Evolutionary conservation across 2,888 invertebrate genomes (phyloP).

Genomic region (Tridacna crocea): DNA sequence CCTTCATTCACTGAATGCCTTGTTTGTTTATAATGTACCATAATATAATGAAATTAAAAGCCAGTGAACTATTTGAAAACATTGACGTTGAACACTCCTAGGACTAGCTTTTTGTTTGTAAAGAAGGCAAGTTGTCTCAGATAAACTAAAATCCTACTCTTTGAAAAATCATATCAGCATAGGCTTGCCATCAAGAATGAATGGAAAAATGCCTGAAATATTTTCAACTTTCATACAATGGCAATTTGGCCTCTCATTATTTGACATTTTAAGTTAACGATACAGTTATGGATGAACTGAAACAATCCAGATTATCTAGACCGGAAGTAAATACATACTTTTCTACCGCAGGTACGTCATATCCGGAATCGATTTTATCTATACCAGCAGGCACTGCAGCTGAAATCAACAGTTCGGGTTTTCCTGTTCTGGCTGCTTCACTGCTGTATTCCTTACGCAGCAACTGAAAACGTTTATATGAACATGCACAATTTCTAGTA

Average conservation of each 20-base stretch:
- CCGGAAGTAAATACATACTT: constrained; percentile 35
- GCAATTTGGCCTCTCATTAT: no score
- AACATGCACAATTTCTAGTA: not conserved
- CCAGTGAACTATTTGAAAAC: no score
- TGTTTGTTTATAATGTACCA: no score
- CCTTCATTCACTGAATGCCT: no score
- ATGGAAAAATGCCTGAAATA: no score
- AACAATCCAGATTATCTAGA: not conserved
- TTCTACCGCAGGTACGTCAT: constrained; percentile 59
- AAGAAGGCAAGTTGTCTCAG: not conserved
- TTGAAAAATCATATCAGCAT: not conserved
- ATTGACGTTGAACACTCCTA: no score
- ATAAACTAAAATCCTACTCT: not conserved
- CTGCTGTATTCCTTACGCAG: not conserved
- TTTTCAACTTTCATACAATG: no score
- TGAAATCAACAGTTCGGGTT: constrained; percentile 66
- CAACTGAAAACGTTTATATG: not conserved
- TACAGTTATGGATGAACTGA: no score
- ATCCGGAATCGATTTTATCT: constrained; percentile 64
- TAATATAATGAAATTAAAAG: no score
- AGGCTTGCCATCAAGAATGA: no score
- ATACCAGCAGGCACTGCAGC: constrained; percentile 74
- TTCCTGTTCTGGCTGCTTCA: constrained; percentile 35
- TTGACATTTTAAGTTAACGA: no score
- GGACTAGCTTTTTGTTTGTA: no score